Percentiles rank a stretch among this genome's conserved stretches.
phyloP scores from a whole-genome alignment of 2,113 vertebrate genomes.

The Nothoprocta perdicaria region DNA sequence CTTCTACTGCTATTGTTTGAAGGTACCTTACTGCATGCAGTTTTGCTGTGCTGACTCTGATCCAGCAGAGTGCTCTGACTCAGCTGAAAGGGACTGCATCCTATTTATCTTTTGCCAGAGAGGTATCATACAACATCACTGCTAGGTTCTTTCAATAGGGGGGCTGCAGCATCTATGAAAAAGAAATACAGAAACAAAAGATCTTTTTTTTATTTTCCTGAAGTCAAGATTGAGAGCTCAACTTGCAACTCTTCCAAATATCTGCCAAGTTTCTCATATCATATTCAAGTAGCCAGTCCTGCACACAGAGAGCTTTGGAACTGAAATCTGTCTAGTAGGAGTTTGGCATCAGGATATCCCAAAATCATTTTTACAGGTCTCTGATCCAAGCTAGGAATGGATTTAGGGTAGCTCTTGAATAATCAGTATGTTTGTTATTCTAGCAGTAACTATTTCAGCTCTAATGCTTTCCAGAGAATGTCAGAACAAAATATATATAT shows the following conservation, averaged over 20 bases:
- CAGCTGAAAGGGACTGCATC: fast-evolving
- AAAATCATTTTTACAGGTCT: background rate
- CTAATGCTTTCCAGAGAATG: background rate
- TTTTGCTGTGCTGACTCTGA: background rate
- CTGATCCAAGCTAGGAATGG: background rate
- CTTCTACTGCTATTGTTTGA: background rate
- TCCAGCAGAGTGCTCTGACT: background rate
- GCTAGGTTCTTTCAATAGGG: background rate
- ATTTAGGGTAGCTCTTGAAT: background rate
- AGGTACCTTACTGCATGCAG: fast-evolving
- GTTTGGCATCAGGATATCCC: background rate
- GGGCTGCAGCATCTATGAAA: fast-evolving
- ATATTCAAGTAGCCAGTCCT: background rate
- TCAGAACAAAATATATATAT: background rate
- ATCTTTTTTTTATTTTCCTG: background rate
- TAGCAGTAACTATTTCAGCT: background rate
- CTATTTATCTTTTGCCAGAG: background rate
- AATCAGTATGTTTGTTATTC: background rate
- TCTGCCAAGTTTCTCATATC: background rate
- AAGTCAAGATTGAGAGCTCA: background rate
- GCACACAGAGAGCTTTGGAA: background rate
- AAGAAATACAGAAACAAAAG: background rate
- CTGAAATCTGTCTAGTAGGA: background rate
- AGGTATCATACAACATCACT: background rate
- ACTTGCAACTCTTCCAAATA: background rate